Evolutionary conservation across 2,888 invertebrate genomes (phyloP), one percentile per base, ranked within the genome.

Genomic region (Drosophila anomelani): DNA sequence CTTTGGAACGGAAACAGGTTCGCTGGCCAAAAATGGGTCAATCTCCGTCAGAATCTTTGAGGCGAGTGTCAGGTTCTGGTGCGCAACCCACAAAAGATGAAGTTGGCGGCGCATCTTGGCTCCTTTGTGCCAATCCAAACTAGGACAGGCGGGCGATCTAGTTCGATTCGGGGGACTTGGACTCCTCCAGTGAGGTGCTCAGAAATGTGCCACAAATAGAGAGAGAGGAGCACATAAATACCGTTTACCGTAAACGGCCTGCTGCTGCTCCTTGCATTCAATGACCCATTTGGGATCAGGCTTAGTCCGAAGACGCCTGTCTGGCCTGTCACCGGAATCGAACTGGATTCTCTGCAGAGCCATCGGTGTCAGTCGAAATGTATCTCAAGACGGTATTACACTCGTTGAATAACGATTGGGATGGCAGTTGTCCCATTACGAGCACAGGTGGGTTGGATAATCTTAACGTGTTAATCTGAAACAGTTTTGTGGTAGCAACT

Each of bases 1-100:
- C 73, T 78, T 69, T 71, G 55, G 62, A 75, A 64, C 64, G 64
- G 47, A 85, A 85, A 85, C 85, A 80, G 85, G 85, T 85, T 89
- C 70, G 70, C 32, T 69, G 76, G 62, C 49, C 26, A 49, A 34
- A 85, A 89, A 77, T 85, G 79, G 85, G 85, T 82, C 85, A 89
- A 79, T 87, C 81, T 79, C 69, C 1, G 26, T 66, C 20, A 67
- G 67, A 75, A 38, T 53, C 51, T 53, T 5, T 6, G 23, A 36
- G 6, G 51, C 63, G 34, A 73, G 71, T 80, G 85, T 68, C 76
- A 61, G 66, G 63, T 71, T 69, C 64, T 61, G 44, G 49, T 38
- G 49, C 49, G 47, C 26, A 47, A 17, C 73, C 55, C 75, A 44
- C 75, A 66, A 72, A 57, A 75, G 57, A 75, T 75, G 68, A 49